A percentile compares a stretch with the other conserved stretches of the same genome.
Conservation (phyloP, 2,888 invertebrate genomes). For the Synergus umbraculus region DNA sequence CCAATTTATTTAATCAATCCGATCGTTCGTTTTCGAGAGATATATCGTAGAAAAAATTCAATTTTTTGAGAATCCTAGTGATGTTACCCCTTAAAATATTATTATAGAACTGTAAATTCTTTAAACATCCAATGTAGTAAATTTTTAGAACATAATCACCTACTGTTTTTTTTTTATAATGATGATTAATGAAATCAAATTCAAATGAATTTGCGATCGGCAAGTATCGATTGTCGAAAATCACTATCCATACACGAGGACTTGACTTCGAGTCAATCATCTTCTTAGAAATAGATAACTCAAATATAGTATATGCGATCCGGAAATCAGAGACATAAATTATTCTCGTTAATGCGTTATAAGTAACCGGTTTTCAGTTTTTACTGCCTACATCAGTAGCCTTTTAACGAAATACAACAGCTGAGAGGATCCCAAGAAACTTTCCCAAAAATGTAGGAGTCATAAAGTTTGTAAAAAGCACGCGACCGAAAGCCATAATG, state of each 20-base stretch:
- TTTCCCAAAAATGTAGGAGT: background rate
- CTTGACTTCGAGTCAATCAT: too few relatives aligned
- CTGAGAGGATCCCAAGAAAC: constrained; percentile 14
- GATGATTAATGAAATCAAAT: too few relatives aligned
- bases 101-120: too few relatives aligned
- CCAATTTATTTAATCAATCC: background rate
- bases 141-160: too few relatives aligned
- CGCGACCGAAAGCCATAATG: background rate
- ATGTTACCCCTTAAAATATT: too few relatives aligned
- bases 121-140: too few relatives aligned
- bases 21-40: background rate
- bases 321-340: constrained; percentile 16
- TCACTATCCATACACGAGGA: too few relatives aligned
- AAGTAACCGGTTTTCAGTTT: background rate
- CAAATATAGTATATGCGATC: background rate
- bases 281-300: too few relatives aligned
- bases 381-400: background rate
- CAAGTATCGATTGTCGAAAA: too few relatives aligned
- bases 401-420: constrained; percentile 37
- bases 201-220: too few relatives aligned
- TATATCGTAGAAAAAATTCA: background rate
- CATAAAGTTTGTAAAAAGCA: constrained; percentile 28
- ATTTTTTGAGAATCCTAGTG: too few relatives aligned
- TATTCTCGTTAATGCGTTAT: constrained; percentile 17
- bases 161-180: too few relatives aligned